phyloP scores from a whole-genome alignment of 1,140 invertebrate genomes.

The Eupeodes corollae region DNA sequence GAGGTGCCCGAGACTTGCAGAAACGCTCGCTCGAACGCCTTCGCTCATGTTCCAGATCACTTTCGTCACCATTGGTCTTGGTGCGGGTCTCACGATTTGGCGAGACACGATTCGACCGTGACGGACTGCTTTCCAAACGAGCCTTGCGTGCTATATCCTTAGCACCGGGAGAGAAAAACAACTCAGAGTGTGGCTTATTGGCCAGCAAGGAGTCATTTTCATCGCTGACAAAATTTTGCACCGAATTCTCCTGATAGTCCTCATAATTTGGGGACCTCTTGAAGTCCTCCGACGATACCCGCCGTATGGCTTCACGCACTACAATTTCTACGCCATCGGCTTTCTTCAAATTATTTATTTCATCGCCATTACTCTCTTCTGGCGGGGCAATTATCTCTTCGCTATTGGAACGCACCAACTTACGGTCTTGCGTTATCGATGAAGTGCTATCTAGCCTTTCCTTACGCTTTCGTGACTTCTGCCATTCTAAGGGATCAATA shows the following conservation, averaged over 20 bases:
- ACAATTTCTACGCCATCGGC: conserved; percentile 9
- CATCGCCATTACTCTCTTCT: conserved; percentile 40
- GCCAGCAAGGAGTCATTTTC: conserved; percentile 28
- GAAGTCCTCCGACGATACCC: conserved; percentile 34
- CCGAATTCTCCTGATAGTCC: conserved; percentile 20
- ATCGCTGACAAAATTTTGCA: neutral
- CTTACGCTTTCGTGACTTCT: conserved; percentile 55
- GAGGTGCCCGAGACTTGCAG: conserved; percentile 32
- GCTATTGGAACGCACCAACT: conserved; percentile 64
- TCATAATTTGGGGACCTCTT: conserved; percentile 15
- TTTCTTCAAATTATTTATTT: conserved; percentile 15
- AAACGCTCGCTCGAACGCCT: conserved; percentile 34
- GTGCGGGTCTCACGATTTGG: conserved; percentile 16
- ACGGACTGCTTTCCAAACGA: conserved; percentile 29
- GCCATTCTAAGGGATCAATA: conserved; percentile 34
- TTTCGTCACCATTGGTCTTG: conserved; percentile 37
- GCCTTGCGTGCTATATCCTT: conserved; percentile 20
- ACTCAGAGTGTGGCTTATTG: conserved; percentile 9
- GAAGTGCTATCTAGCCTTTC: conserved; percentile 59
- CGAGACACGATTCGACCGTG: conserved; percentile 22
- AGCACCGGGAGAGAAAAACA: neutral
- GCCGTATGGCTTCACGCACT: conserved; percentile 22
- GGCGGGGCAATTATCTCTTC: conserved; percentile 45
- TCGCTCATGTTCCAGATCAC: conserved; percentile 40
- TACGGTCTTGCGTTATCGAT: conserved; percentile 55